These are phyloP conservation scores for Lutraria lutraria DNA, from an alignment of 2,888 invertebrate genomes.

Conservation along the genomic window DNA sequence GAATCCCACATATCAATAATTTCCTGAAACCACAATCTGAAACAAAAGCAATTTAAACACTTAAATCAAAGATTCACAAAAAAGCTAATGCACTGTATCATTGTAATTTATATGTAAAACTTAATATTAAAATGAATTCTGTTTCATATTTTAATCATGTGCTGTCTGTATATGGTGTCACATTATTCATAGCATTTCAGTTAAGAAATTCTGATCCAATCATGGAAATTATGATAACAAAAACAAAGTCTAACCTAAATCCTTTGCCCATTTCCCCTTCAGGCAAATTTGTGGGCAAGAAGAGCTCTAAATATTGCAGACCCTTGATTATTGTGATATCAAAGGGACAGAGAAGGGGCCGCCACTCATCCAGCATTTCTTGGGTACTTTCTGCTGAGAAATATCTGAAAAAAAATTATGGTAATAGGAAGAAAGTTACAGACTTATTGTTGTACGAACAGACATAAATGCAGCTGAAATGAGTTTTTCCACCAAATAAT, in stretches of 20 bases:
- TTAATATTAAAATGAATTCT: no score
- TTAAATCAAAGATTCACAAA: no score
- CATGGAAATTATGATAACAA: neutral
- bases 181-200: no score
- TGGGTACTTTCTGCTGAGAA: conserved; percentile 90
- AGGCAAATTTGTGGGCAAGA: conserved; percentile 92
- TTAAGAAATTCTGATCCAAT: no score
- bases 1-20: conserved; percentile 93
- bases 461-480: no score
- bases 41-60: conserved; percentile 30
- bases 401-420: conserved; percentile 77
- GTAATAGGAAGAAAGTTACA: no score
- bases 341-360: conserved; percentile 93
- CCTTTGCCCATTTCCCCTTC: conserved; percentile 89
- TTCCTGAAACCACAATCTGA: conserved; percentile 93
- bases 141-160: no score
- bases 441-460: neutral
- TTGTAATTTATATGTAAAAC: no score
- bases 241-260: conserved; percentile 87
- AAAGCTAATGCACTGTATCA: no score
- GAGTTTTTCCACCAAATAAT: no score
- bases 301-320: conserved; percentile 90
- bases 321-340: conserved; percentile 86
- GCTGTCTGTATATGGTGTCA: no score
- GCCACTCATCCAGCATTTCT: conserved; percentile 94